Evolutionary conservation across 1,140 invertebrate species (phyloP).

Genomic region (Papilio polyxenes): DNA sequence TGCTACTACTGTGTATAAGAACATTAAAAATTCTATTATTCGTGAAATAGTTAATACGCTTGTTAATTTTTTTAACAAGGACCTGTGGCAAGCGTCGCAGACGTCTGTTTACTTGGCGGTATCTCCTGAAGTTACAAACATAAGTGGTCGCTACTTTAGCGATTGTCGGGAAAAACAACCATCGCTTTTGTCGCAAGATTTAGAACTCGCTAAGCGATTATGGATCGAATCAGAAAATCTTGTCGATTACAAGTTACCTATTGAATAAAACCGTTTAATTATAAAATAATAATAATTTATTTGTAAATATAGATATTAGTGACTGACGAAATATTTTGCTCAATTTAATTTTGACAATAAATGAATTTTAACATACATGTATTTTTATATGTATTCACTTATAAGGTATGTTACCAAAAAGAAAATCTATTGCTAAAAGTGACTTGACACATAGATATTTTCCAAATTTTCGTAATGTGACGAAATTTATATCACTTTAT

Average conservation of each 20-base stretch:
- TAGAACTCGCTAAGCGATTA: constrained; percentile 68
- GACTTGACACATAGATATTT: background rate
- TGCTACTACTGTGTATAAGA: constrained; percentile 89
- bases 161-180: constrained; percentile 78
- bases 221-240: constrained; percentile 76
- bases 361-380: background rate
- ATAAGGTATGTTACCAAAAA: background rate
- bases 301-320: constrained; percentile 34
- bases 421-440: background rate
- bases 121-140: constrained; percentile 77
- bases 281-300: constrained; percentile 24
- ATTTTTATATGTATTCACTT: background rate
- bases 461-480: background rate
- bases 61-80: constrained; percentile 74
- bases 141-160: constrained; percentile 82
- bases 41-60: constrained; percentile 53
- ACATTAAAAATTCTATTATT: constrained; percentile 82
- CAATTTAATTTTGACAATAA: constrained; percentile 18
- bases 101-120: constrained; percentile 82
- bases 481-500: background rate
- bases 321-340: constrained; percentile 34
- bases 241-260: constrained; percentile 50
- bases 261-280: background rate
- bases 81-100: constrained; percentile 81
- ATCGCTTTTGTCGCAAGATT: constrained; percentile 69